Evolutionary conservation across 2,888 invertebrate genomes (phyloP).

Genomic region (Pardosa pseudoannulata): DNA sequence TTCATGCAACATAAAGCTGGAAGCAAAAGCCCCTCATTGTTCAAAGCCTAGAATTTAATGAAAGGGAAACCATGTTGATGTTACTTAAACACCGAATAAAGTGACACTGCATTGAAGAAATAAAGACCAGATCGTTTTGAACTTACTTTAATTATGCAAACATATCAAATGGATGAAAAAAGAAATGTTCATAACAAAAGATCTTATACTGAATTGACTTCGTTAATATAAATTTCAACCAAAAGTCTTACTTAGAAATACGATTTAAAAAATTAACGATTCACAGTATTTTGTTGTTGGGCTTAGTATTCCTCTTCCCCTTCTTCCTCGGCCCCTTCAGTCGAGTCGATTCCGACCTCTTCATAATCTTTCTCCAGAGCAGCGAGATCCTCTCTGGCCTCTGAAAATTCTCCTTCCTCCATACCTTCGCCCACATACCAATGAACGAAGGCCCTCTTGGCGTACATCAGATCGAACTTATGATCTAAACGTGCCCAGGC

Average conservation of each 20-base stretch:
- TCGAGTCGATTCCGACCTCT: slow-evolving; percentile 76
- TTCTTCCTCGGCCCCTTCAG: slow-evolving; percentile 74
- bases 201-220: not conserved
- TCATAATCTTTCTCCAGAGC: slow-evolving; percentile 79
- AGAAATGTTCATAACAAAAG: too few relatives aligned
- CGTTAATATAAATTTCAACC: not conserved
- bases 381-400: slow-evolving; percentile 80
- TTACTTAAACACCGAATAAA: too few relatives aligned
- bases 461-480: slow-evolving; percentile 89
- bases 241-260: not conserved
- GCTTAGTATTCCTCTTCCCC: slow-evolving; percentile 67
- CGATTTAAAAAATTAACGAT: not conserved
- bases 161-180: not conserved
- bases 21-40: too few relatives aligned
- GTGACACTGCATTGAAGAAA: too few relatives aligned
- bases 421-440: slow-evolving; percentile 82
- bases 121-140: too few relatives aligned
- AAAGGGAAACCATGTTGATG: too few relatives aligned
- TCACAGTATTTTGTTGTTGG: not conserved
- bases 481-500: slow-evolving; percentile 88
- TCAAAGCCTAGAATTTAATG: too few relatives aligned
- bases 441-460: slow-evolving; percentile 91
- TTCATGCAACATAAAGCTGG: too few relatives aligned
- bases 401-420: slow-evolving; percentile 78
- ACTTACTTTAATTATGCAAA: slow-evolving; percentile 3